phyloP scores from a whole-genome alignment of 2,797 vertebrate genomes.

The Falco columbarius region DNA sequence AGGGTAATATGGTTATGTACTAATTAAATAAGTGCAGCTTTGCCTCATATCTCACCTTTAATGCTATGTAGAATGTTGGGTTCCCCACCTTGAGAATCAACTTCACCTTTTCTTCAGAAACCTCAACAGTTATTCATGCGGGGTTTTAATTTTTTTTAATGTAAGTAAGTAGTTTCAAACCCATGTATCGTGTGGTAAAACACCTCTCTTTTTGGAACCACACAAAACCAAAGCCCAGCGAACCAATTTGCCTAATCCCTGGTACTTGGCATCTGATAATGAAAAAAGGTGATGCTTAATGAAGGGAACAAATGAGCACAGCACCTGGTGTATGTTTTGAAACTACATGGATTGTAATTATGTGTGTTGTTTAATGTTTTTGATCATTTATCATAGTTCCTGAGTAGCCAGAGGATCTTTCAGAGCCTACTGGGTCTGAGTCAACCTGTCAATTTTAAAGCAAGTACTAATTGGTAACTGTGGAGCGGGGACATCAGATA shows the following conservation, averaged over 20 bases:
- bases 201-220: neutral
- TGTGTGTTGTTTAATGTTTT: neutral
- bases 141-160: neutral
- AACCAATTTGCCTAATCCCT: neutral
- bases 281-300: neutral
- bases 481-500: neutral
- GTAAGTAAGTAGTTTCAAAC: neutral
- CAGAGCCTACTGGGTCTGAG: slow-evolving; percentile 73
- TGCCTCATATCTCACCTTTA: no score
- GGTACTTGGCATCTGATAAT: neutral
- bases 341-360: neutral
- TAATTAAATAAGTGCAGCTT: neutral
- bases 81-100: slow-evolving; percentile 68
- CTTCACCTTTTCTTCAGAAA: slow-evolving; percentile 72
- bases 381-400: slow-evolving; percentile 72
- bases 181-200: neutral
- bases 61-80: slow-evolving; percentile 61
- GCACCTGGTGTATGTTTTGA: neutral
- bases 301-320: neutral
- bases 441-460: slow-evolving; percentile 65
- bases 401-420: slow-evolving; percentile 81
- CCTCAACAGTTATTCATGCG: slow-evolving; percentile 46
- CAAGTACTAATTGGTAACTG: neutral
- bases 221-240: neutral
- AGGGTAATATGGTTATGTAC: neutral